Evolutionary conservation across 2,888 invertebrate genomes (phyloP).

Genomic region (Magallana nippona): DNA sequence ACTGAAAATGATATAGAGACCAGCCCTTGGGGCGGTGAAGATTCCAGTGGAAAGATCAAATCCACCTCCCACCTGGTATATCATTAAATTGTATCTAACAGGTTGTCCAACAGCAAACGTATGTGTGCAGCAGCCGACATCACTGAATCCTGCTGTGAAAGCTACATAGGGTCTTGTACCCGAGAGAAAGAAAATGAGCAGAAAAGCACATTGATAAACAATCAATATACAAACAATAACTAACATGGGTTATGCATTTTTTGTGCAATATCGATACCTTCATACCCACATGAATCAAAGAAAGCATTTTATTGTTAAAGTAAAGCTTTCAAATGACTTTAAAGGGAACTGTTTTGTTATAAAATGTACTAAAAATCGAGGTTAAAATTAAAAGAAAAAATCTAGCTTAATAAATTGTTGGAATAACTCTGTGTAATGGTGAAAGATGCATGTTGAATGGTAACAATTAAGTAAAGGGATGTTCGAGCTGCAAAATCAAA

Average conservation of each 20-base stretch:
- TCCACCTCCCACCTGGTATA: conserved; percentile 10
- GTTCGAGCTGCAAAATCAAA: too few species aligned
- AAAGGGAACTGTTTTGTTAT: not conserved
- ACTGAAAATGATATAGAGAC: not conserved
- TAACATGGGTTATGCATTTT: too few species aligned
- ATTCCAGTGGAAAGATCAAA: not conserved
- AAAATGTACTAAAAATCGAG: not conserved
- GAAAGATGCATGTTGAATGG: too few species aligned
- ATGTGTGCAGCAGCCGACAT: not conserved
- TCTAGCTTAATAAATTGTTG: too few species aligned
- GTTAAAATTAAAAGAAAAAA: too few species aligned
- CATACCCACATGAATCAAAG: too few species aligned
- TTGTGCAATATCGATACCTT: too few species aligned
- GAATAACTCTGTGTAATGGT: too few species aligned
- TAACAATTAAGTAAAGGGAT: too few species aligned
- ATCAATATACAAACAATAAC: too few species aligned
- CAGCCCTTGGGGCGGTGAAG: not conserved
- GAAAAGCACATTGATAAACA: too few species aligned
- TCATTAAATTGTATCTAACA: not conserved
- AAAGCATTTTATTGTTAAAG: too few species aligned
- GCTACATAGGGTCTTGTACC: not conserved
- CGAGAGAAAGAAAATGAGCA: not conserved
- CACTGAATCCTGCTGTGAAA: not conserved
- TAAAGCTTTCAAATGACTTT: not conserved
- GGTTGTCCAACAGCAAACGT: not conserved